Conservation (phyloP, 2,888 invertebrate species). For the Drosophila prolongata region DNA sequence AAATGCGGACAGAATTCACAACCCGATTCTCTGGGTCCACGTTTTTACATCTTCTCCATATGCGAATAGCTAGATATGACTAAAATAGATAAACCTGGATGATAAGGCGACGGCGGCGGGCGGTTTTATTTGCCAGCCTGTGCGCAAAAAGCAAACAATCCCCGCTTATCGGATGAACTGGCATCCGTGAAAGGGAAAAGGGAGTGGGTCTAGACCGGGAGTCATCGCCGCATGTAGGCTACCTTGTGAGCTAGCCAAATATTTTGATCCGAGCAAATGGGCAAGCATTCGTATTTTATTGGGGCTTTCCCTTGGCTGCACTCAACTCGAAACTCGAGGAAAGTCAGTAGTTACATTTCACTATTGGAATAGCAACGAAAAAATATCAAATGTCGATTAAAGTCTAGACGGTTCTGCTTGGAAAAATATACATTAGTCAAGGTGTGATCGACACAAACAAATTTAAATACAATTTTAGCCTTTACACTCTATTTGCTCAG, state of each 20-base stretch:
- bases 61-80: constrained; percentile 18
- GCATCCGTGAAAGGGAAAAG: background rate
- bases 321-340: constrained; percentile 2
- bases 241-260: constrained; percentile 12
- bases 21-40: constrained; percentile 10
- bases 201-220: constrained; percentile 7
- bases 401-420: constrained; percentile 13
- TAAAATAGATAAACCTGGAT: constrained; percentile 27
- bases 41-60: constrained; percentile 9
- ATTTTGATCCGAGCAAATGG: constrained; percentile 1
- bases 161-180: constrained; percentile 44
- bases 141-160: constrained; percentile 37
- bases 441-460: background rate
- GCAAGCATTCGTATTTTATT: background rate
- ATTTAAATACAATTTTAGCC: background rate
- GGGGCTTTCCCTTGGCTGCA: constrained; percentile 3
- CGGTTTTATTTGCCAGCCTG: constrained; percentile 26
- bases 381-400: constrained; percentile 14
- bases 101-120: constrained; percentile 26
- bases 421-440: constrained; percentile 1
- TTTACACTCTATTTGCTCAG: too few relatives aligned
- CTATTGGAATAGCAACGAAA: constrained; percentile 2
- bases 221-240: constrained; percentile 7
- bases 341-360: constrained; percentile 5
- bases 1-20: constrained; percentile 12